These are phyloP conservation scores for Burhinus oedicnemus DNA, from an alignment of 2,113 vertebrate genomes.

Conservation along the genomic window DNA sequence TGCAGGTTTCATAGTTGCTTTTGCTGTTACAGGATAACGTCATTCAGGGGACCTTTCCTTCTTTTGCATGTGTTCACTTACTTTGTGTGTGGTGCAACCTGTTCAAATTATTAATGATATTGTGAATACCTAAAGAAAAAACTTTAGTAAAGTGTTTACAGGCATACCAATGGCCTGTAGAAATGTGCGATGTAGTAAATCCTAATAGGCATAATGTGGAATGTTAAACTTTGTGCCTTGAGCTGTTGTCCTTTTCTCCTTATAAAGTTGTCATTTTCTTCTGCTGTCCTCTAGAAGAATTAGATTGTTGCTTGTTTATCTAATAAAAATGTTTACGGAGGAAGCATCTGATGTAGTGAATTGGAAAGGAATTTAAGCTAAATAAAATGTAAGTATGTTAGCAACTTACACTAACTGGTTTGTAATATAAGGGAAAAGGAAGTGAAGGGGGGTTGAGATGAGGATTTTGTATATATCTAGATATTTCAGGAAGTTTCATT, in stretches of 20 bases:
- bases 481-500: background rate
- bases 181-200: background rate
- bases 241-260: background rate
- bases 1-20: background rate
- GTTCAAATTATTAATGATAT: background rate
- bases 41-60: background rate
- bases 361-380: background rate
- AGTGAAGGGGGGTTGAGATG: background rate
- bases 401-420: background rate
- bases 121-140: background rate
- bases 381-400: background rate
- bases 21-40: background rate
- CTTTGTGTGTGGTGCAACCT: background rate
- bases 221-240: background rate
- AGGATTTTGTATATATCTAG: background rate
- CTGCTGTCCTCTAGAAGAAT: background rate
- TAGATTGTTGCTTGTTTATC: background rate
- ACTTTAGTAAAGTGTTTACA: background rate
- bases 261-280: background rate
- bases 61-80: background rate
- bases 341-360: background rate
- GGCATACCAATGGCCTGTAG: background rate
- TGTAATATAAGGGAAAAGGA: background rate
- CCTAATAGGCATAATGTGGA: accelerated
- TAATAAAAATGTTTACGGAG: background rate